phyloP scores from a whole-genome alignment of 2,797 vertebrate species.

The Malacoraja senta region DNA sequence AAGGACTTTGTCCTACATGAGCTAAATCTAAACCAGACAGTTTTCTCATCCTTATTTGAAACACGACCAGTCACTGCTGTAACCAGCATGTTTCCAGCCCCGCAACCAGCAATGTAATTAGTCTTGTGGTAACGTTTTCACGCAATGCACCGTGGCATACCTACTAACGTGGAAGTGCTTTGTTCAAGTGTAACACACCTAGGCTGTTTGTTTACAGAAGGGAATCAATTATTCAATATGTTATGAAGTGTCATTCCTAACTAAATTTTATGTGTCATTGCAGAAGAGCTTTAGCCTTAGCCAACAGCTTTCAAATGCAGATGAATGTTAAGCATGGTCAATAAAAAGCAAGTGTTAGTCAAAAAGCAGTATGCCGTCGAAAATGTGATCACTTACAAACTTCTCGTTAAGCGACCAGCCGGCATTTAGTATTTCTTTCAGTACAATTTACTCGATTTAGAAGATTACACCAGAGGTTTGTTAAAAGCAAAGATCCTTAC shows the following conservation, averaged over 20 bases:
- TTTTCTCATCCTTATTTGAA: constrained; percentile 9
- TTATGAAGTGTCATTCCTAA: neutral
- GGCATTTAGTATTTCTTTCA: constrained; percentile 58
- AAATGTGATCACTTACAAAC: neutral
- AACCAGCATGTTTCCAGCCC: neutral
- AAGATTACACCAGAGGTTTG: constrained; percentile 64
- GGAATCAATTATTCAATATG: neutral
- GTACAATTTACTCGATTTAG: constrained; percentile 63
- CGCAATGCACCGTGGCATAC: neutral
- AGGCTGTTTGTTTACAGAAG: neutral
- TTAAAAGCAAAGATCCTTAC: constrained; percentile 63
- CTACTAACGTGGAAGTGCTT: neutral
- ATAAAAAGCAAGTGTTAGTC: neutral
- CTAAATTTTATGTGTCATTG: neutral
- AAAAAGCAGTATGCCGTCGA: neutral
- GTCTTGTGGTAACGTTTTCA: neutral
- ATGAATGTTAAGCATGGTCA: neutral
- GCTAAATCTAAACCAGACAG: constrained; percentile 23
- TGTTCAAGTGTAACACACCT: neutral
- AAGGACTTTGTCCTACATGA: neutral
- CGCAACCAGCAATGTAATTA: neutral
- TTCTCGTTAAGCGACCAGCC: constrained; percentile 47
- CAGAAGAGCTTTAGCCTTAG: neutral
- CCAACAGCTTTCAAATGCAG: neutral
- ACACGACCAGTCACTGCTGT: constrained; percentile 8